Percentiles rank a stretch among this genome's conserved stretches.
These are phyloP conservation scores for Leptinotarsa texana DNA, from an alignment of 1,140 invertebrate species.

Conservation along the genomic window DNA sequence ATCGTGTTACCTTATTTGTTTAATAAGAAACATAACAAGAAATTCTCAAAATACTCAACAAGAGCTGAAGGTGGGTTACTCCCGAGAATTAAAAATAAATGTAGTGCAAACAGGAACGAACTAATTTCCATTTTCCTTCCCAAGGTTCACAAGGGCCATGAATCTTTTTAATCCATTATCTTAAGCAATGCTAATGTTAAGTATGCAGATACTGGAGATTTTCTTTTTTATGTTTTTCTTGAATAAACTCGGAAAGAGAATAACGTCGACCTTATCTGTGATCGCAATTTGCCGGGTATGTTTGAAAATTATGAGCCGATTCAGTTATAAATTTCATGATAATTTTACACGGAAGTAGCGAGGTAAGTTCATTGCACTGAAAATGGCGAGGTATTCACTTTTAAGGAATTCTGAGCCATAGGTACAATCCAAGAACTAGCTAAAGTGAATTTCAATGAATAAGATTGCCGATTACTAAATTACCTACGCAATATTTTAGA, in stretches of 20 bases:
- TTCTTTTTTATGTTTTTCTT: not conserved
- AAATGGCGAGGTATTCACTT: not conserved
- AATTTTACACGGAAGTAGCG: constrained; percentile 9
- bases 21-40: too few species aligned
- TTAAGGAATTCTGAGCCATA: not conserved
- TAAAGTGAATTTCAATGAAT: too few species aligned
- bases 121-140: not conserved
- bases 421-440: not conserved
- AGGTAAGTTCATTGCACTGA: not conserved
- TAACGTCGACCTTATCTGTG: constrained; percentile 15
- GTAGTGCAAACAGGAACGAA: not conserved
- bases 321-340: constrained; percentile 22
- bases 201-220: not conserved
- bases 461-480: too few species aligned
- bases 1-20: too few species aligned
- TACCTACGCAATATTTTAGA: too few species aligned
- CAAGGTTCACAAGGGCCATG: not conserved
- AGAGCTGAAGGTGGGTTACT: too few species aligned
- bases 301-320: constrained; percentile 20
- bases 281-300: constrained; percentile 19
- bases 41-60: too few species aligned
- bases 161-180: not conserved
- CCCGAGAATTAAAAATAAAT: not conserved
- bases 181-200: not conserved
- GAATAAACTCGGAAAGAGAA: constrained; percentile 13